phyloP scores from a whole-genome alignment of 2,888 invertebrate genomes.

The Plagodis pulveraria region DNA sequence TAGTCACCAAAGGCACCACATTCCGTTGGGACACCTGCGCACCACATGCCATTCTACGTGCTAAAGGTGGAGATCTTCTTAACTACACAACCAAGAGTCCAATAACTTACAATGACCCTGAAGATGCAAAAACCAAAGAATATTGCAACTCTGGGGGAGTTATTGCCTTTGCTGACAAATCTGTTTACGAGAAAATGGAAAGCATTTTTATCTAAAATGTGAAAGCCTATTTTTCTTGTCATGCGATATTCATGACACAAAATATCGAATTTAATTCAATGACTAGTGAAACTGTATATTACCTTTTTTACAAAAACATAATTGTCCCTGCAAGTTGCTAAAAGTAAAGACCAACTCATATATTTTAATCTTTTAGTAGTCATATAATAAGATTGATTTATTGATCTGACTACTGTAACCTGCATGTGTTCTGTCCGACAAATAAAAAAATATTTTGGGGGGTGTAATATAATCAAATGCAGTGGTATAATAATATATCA shows the following conservation, averaged over 20 bases:
- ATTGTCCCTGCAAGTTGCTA: too few relatives aligned
- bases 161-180: constrained; percentile 59
- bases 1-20: constrained; percentile 92
- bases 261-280: constrained; percentile 21
- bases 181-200: constrained; percentile 53
- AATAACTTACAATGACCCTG: constrained; percentile 66
- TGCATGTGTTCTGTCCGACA: too few relatives aligned
- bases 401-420: too few relatives aligned
- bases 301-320: constrained; percentile 28
- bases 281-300: constrained; percentile 13
- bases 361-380: too few relatives aligned
- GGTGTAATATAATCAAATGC: too few relatives aligned
- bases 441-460: too few relatives aligned
- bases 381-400: too few relatives aligned
- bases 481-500: too few relatives aligned
- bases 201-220: constrained; percentile 36
- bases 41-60: constrained; percentile 92
- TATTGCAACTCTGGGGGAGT: constrained; percentile 72
- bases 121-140: constrained; percentile 53
- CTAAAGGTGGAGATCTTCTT: constrained; percentile 91
- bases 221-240: constrained; percentile 6
- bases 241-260: constrained; percentile 5
- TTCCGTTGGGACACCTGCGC: constrained; percentile 97
- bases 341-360: too few relatives aligned
- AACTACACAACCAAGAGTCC: constrained; percentile 51